Conservation (phyloP, 92 coral and sea anemone species). For the Pocillopora grandis region DNA sequence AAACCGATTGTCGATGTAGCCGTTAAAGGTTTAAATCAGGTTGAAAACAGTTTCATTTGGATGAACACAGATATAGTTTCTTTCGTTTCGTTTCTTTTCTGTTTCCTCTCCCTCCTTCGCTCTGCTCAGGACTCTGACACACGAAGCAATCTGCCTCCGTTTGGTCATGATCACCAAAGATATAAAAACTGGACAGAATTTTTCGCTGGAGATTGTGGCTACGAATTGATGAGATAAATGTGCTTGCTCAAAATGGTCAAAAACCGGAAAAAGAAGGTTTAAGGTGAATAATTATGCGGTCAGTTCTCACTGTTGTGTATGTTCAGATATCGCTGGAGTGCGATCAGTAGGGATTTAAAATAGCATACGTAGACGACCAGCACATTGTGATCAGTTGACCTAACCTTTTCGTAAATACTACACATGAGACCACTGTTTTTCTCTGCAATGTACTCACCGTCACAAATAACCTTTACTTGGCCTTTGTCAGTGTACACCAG, state of each 20-base stretch:
- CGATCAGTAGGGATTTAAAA: background rate
- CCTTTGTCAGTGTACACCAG: background rate
- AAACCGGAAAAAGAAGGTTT: too few relatives aligned
- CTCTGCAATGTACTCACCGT: constrained; percentile 21
- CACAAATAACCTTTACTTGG: background rate
- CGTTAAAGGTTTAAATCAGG: background rate
- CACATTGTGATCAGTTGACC: background rate
- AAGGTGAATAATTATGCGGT: background rate
- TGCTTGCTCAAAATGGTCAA: too few relatives aligned
- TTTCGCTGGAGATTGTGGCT: too few relatives aligned
- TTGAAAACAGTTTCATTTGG: too few relatives aligned
- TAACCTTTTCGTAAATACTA: background rate
- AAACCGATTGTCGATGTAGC: background rate
- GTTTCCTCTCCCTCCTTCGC: too few relatives aligned
- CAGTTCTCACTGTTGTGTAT: background rate
- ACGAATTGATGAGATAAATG: too few relatives aligned
- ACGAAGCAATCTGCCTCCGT: too few relatives aligned
- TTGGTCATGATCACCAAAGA: too few relatives aligned
- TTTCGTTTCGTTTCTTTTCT: too few relatives aligned
- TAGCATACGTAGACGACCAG: background rate
- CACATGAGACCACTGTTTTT: background rate
- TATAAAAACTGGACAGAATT: too few relatives aligned
- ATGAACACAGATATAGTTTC: too few relatives aligned
- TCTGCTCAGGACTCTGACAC: too few relatives aligned
- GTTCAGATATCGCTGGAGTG: background rate